Evolutionary conservation across 2,113 vertebrate species (phyloP).

Genomic region (Aix galericulata): DNA sequence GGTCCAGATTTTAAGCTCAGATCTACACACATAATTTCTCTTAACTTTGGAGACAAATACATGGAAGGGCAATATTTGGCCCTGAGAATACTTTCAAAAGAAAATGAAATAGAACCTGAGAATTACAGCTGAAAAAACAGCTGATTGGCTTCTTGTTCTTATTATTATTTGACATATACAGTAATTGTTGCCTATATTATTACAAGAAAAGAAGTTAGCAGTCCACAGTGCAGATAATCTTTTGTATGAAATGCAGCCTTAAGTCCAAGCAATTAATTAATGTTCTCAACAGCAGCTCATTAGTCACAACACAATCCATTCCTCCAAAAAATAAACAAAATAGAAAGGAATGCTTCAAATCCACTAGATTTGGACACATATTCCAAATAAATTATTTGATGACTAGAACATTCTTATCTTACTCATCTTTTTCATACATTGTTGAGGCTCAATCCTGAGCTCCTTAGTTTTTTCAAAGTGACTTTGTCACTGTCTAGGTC

Average conservation of each 20-base stretch:
- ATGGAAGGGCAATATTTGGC: not conserved
- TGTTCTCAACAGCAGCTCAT: not conserved
- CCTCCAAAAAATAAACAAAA: slow-evolving; percentile 18
- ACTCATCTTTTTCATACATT: not conserved
- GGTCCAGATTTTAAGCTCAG: not conserved
- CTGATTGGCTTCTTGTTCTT: not conserved
- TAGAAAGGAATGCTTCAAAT: not conserved
- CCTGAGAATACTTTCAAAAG: slow-evolving; percentile 1
- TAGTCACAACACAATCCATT: not conserved
- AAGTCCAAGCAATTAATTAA: slow-evolving; percentile 40
- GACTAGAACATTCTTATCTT: not conserved
- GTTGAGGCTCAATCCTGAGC: not conserved
- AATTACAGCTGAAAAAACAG: not conserved
- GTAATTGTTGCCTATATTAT: not conserved
- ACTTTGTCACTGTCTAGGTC: accelerated
- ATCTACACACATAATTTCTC: not conserved
- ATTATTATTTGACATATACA: not conserved
- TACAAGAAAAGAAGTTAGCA: not conserved
- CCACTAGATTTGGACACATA: not conserved
- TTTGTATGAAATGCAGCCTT: slow-evolving; percentile 30
- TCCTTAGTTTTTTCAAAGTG: not conserved
- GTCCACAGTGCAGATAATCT: not conserved
- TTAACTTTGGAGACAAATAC: not conserved
- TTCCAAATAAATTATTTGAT: slow-evolving; percentile 35
- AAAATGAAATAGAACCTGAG: not conserved